Conservation (phyloP, 2,888 invertebrate species). For the Oligia fasciuncula region DNA sequence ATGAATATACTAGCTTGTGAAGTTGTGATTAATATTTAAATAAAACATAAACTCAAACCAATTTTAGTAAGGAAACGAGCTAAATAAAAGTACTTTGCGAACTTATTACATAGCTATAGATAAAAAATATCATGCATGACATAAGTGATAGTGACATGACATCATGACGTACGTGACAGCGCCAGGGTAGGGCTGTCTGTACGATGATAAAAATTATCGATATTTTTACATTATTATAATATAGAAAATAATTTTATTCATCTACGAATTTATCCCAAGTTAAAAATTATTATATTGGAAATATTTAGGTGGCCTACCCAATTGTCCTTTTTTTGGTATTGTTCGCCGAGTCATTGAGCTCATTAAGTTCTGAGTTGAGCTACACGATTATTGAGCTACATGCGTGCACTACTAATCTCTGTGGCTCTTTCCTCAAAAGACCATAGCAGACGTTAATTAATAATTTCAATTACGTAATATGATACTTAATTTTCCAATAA, state of each 20-base stretch:
- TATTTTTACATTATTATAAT: not conserved
- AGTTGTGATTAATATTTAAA: not conserved
- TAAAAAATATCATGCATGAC: conserved; percentile 33
- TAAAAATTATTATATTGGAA: not conserved
- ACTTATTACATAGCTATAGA: conserved; percentile 16
- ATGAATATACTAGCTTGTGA: conserved; percentile 26
- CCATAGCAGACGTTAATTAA: not conserved
- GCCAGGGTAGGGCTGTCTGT: not conserved
- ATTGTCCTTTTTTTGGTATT: not conserved
- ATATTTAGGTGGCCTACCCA: not conserved
- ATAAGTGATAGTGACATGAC: conserved; percentile 28
- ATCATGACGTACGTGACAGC: conserved; percentile 45
- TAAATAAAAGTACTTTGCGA: conserved; percentile 26
- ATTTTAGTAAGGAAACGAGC: conserved; percentile 18
- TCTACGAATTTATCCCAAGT: not conserved
- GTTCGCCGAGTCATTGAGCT: not conserved
- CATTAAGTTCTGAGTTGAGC: not conserved
- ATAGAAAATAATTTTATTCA: not conserved
- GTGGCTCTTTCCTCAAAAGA: not conserved
- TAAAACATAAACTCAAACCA: conserved; percentile 12
- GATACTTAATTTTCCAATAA: not conserved
- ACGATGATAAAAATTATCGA: conserved; percentile 2
- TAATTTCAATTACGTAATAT: not conserved
- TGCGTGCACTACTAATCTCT: not conserved
- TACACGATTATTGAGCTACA: not conserved